Evolutionary conservation across 2,888 invertebrate genomes (phyloP).

Genomic region (Conus canariensis): DNA sequence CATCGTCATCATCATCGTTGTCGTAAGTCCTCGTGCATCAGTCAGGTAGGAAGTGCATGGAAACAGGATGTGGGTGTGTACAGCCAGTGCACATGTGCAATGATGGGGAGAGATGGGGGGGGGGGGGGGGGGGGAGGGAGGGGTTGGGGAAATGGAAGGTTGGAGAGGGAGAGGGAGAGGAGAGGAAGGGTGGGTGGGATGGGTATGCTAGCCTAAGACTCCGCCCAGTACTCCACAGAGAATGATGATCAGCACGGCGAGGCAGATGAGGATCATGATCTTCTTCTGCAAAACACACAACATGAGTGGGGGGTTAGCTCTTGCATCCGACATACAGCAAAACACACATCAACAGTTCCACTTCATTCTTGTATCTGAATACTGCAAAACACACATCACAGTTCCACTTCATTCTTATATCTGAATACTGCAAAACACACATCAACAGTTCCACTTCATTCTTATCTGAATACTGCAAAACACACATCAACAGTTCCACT

Average conservation of each 20-base stretch:
- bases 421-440: too few species aligned
- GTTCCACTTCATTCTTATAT: too few species aligned
- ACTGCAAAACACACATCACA: too few species aligned
- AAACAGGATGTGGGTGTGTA: slow-evolving; percentile 6
- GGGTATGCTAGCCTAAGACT: slow-evolving; percentile 78
- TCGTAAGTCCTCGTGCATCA: slow-evolving; percentile 27
- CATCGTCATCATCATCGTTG: slow-evolving; percentile 23
- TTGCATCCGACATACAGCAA: too few species aligned
- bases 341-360: too few species aligned
- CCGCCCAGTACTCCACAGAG: slow-evolving; percentile 86
- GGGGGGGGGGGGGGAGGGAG: not conserved
- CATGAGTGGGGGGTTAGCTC: too few species aligned
- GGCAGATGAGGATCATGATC: slow-evolving; percentile 94
- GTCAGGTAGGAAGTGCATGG: slow-evolving; percentile 24
- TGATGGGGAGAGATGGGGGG: not conserved
- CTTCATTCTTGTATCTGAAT: too few species aligned
- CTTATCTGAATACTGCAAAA: too few species aligned
- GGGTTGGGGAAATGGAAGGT: not conserved
- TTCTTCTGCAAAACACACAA: slow-evolving; percentile 87
- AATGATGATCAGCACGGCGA: slow-evolving; percentile 89
- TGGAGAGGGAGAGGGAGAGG: not conserved
- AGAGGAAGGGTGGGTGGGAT: not conserved
- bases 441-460: too few species aligned
- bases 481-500: too few species aligned
- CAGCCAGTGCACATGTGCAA: not conserved